Base-by-base conservation (phyloP, 2,888 invertebrate species). In the Agriopis aurantiaria region DNA sequence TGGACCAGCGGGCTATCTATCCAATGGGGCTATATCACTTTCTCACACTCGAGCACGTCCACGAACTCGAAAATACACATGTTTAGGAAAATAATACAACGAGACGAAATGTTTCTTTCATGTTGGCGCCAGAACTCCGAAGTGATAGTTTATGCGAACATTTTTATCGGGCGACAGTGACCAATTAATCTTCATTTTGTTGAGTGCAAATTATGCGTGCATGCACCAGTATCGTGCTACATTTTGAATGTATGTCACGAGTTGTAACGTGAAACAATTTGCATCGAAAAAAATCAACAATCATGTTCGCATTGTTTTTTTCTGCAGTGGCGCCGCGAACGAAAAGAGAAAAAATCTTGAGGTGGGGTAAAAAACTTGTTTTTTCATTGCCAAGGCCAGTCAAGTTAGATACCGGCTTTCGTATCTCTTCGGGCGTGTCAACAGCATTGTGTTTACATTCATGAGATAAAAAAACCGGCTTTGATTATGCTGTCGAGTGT, bases 311-410 rank as follows among this genome's bases (percentile, higher is more conserved):
- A 23, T 51, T 57, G 17, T 81, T 83, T 84, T 83, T 80, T 78
- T 78, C 74, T 74, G 67, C 48, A 65, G 75, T 79, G 77, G 80
- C 84, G 83, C 80, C 77, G 80, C 71, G 84, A 84, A 86, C 84
- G 88, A 72, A 84, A 88, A 83, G 82, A 80, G 83, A 86, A 80
- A 86, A 84, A 83, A 77, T 80, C 75, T 83, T 87, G 88, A 89
- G 88, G 91, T 86, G 82, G 78, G 81, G 87, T 85, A 79, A 86
- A 88, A 88, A 88, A 88, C 88, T 83, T 86, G 88, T 89, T 90
- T 88, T 91, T 93, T 93, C 94, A 94, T 86, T 94, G 94, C 84
- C 95, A 95, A 95, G 94, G 95, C 89, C 94, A 91, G 78, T 85
- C 81, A 85, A 91, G 89, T 91, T 90, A 91, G 92, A 93, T 91